Evolutionary conservation across 1,140 invertebrate genomes (phyloP).

Genomic region (Mactra quadrangularis): DNA sequence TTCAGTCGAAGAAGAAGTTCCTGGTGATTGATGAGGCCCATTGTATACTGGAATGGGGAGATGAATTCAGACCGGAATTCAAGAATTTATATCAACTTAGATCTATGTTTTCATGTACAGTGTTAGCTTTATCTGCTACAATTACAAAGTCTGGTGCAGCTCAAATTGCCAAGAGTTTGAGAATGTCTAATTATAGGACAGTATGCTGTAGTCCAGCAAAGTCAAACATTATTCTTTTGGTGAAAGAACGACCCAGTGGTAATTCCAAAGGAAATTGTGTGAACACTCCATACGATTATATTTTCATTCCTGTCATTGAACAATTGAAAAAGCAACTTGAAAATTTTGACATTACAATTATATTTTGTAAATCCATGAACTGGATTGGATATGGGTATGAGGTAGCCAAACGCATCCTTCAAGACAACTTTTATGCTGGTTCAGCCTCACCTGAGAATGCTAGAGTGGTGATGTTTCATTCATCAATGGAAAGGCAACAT

Average conservation of each 20-base stretch:
- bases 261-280: constrained; percentile 27
- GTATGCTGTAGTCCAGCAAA: constrained; percentile 27
- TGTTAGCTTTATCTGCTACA: constrained; percentile 30
- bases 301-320: constrained; percentile 26
- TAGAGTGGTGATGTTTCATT: constrained; percentile 49
- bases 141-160: constrained; percentile 1
- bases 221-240: constrained; percentile 10
- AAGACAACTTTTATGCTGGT: constrained; percentile 31
- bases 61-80: constrained; percentile 35
- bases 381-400: constrained; percentile 47
- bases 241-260: constrained; percentile 24
- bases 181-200: neutral
- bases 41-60: constrained; percentile 45
- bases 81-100: constrained; percentile 6
- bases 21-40: constrained; percentile 42
- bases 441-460: constrained; percentile 1
- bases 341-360: constrained; percentile 12
- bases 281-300: constrained; percentile 39
- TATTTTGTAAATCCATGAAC: constrained; percentile 37
- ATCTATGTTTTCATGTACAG: constrained; percentile 11
- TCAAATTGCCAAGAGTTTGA: constrained; percentile 1
- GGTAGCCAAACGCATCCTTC: constrained; percentile 23
- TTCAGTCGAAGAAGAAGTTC: neutral
- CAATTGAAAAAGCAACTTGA: constrained; percentile 7
- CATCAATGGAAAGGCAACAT: constrained; percentile 20